Base-by-base conservation (phyloP, 2,113 vertebrate species). In the Ptilonorhynchus violaceus region DNA sequence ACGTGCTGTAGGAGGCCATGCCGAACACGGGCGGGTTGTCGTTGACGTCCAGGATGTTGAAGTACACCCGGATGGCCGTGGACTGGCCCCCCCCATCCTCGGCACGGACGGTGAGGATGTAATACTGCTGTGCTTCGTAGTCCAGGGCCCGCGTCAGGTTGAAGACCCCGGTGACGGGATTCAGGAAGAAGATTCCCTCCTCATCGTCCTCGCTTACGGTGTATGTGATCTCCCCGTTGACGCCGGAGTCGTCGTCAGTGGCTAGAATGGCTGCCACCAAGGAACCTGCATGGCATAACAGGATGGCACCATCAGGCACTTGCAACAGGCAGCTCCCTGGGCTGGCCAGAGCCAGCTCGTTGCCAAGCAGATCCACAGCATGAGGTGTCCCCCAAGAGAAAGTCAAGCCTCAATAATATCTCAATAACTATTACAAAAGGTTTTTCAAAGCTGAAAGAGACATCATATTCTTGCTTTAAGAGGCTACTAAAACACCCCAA, bases 251-350 rank as follows among this genome's bases (percentile, higher is more conserved):
- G 0, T 98, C 98, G 35, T 99, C 99, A 18, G 98, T 99, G 66
- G 99, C 99, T 89, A 99, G 96, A 84, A 99, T 99, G 49, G 99
- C 99, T 73, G 99, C 99, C 94, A 99, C 99, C 50, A 99, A 98
- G 90, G 99, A 99, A 90, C 99, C 99, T 99, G 96, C 3, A 11
- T 0, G 52, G 55, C 16, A 82, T 0, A 0, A 73, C 17, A 67
- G 80, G 41, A 81, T 1, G 64, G 23, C 28, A 62, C 30, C 30
- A 18, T 53, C 52, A 72, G 41, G 22, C 35, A 33, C 37, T 33
- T 1, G 6, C 15, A 37, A 60, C 79, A 47, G 62, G 63, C 37
- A 74, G 14, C 37, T 55, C 49, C 19, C 27, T 1, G 4, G 22
- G 4, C 3, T 11, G 24, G 11, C 10, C 72, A 60, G 23, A 64